A percentile compares a stretch with the other conserved stretches of the same genome.
Evolutionary conservation across 2,797 vertebrate genomes (phyloP).

Genomic region (Crocidura indochinensis): DNA sequence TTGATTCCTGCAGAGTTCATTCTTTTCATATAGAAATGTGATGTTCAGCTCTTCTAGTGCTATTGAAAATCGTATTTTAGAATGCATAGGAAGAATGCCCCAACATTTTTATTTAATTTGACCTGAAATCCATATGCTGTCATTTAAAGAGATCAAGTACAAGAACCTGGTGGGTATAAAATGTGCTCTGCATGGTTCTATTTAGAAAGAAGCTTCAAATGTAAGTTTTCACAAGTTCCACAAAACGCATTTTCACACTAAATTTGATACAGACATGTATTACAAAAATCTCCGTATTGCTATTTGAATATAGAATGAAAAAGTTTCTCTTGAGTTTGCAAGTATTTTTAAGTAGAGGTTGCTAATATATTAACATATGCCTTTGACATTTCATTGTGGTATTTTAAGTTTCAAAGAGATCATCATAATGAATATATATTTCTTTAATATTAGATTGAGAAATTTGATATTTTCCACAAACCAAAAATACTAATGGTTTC

Average conservation of each 20-base stretch:
- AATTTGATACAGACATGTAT: conserved; percentile 83
- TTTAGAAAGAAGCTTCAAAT: conserved; percentile 81
- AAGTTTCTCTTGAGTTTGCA: conserved; percentile 74
- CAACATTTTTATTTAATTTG: conserved; percentile 80
- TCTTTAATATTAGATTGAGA: conserved; percentile 10
- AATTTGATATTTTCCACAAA: conserved; percentile 4
- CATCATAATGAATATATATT: background rate
- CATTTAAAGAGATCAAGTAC: conserved; percentile 73
- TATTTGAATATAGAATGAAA: conserved; percentile 81
- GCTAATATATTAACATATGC: conserved; percentile 52
- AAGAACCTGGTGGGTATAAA: conserved; percentile 78
- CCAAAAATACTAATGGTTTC: conserved; percentile 12
- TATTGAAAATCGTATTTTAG: conserved; percentile 70
- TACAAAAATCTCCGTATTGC: conserved; percentile 67
- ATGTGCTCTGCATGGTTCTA: conserved; percentile 72
- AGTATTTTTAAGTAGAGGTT: conserved; percentile 53
- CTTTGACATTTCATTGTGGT: conserved; percentile 4
- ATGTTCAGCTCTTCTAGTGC: conserved; percentile 49
- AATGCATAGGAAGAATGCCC: conserved; percentile 66
- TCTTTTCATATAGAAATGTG: conserved; percentile 61
- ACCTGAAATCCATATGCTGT: conserved; percentile 79
- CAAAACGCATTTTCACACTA: conserved; percentile 84
- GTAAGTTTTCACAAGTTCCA: conserved; percentile 80
- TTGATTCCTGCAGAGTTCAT: conserved; percentile 45
- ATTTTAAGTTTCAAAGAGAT: conserved; percentile 36